phyloP scores from a whole-genome alignment of 2,888 invertebrate genomes.

The Abrostola triplasia region DNA sequence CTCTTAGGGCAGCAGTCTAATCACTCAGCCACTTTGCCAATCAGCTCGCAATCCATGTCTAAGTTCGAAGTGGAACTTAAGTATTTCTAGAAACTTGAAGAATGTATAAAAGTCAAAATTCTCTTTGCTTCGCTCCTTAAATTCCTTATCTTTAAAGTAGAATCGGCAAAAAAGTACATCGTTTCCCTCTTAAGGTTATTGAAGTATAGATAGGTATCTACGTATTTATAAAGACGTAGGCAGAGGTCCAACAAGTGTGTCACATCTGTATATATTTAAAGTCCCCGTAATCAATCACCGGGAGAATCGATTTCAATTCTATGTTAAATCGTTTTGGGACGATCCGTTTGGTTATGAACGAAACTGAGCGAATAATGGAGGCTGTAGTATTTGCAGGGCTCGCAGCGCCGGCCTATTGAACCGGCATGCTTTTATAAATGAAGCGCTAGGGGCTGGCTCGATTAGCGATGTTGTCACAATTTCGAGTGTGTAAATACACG shows the following conservation, averaged over 20 bases:
- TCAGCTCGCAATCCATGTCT: too few relatives aligned
- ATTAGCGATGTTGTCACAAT: slow-evolving; percentile 4
- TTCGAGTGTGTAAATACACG: slow-evolving; percentile 1
- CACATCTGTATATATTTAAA: slow-evolving; percentile 31
- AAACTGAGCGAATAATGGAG: slow-evolving; percentile 23
- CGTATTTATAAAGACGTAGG: background rate
- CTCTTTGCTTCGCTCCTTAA: too few relatives aligned
- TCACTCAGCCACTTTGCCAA: too few relatives aligned
- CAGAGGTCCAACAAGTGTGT: background rate
- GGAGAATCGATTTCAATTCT: slow-evolving; percentile 36
- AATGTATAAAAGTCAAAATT: too few relatives aligned
- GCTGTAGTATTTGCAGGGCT: slow-evolving; percentile 17
- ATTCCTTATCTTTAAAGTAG: too few relatives aligned
- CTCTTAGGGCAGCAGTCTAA: too few relatives aligned
- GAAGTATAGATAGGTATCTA: too few relatives aligned
- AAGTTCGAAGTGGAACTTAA: too few relatives aligned
- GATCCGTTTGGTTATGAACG: slow-evolving; percentile 18
- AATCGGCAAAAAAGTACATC: too few relatives aligned
- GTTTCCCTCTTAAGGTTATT: too few relatives aligned
- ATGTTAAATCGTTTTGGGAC: slow-evolving; percentile 50
- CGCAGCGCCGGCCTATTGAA: slow-evolving; percentile 6
- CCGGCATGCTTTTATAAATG: slow-evolving; percentile 4
- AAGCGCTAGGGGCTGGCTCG: background rate
- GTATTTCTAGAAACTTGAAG: too few relatives aligned
- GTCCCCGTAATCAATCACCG: slow-evolving; percentile 46